phyloP scores from a whole-genome alignment of 1,140 invertebrate genomes.

The Ceratina calcarata region DNA sequence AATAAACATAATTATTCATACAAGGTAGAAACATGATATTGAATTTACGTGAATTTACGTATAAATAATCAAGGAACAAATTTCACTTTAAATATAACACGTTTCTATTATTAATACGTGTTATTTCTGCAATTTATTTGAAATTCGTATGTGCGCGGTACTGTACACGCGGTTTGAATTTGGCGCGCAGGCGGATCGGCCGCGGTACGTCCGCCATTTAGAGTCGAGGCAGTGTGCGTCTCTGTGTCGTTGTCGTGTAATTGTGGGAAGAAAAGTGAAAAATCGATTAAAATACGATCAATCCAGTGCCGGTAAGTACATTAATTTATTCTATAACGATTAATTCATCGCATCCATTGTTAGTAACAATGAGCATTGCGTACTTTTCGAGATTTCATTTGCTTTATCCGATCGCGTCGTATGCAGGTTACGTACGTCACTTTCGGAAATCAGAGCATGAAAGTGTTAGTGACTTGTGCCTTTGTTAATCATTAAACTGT shows the following conservation, averaged over 20 bases:
- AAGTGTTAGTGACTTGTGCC: too few species aligned
- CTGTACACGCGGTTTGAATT: neutral
- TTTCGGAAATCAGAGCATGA: too few species aligned
- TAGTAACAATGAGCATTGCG: neutral
- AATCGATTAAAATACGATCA: neutral
- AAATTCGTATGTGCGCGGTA: neutral
- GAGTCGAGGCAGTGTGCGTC: too few species aligned
- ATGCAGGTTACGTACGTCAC: too few species aligned
- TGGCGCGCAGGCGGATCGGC: too few species aligned
- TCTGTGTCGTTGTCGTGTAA: fast-evolving
- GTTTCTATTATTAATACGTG: neutral
- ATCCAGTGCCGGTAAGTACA: neutral
- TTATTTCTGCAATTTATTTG: neutral
- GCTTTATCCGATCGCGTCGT: too few species aligned
- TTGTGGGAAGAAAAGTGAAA: neutral
- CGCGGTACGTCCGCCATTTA: neutral
- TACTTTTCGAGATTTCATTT: neutral
- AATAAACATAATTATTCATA: neutral
- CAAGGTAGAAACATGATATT: too few species aligned
- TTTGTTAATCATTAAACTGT: too few species aligned
- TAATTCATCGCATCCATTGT: neutral
- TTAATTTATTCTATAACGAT: neutral
- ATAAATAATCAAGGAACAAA: neutral
- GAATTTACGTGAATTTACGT: too few species aligned
- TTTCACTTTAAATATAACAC: neutral